phyloP scores from a whole-genome alignment of 2,797 vertebrate species.

The Falco rusticolus region DNA sequence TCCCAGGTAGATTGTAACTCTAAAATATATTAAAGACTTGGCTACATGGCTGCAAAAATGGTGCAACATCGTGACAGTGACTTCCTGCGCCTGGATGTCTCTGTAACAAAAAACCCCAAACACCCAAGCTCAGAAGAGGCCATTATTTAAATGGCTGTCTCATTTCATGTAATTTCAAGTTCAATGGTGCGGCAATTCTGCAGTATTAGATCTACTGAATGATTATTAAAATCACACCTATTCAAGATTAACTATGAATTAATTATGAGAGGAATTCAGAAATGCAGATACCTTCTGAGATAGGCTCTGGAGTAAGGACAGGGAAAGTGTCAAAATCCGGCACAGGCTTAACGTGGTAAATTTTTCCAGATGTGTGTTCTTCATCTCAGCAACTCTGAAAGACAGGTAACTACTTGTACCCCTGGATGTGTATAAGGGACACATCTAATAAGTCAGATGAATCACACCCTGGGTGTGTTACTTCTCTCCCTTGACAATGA shows the following conservation, averaged over 20 bases:
- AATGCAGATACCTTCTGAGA: conserved; percentile 30
- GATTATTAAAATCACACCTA: conserved; percentile 72
- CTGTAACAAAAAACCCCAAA: conserved; percentile 25
- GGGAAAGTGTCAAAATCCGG: conserved; percentile 21
- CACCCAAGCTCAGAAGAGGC: conserved; percentile 36
- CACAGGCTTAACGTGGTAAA: background rate
- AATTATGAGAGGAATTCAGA: conserved; percentile 64
- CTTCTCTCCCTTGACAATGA: background rate
- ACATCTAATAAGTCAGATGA: background rate
- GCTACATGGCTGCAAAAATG: background rate
- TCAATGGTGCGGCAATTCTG: conserved; percentile 64
- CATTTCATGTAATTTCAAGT: conserved; percentile 64
- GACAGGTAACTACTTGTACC: background rate
- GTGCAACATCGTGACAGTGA: background rate
- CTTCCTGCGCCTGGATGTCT: conserved; percentile 24
- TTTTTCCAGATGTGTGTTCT: background rate
- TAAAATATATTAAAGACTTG: background rate
- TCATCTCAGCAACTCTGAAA: background rate
- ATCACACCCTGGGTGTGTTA: background rate
- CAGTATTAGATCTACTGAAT: conserved; percentile 63
- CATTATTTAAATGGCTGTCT: conserved; percentile 70
- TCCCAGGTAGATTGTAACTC: conserved; percentile 14
- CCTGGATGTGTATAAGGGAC: background rate
- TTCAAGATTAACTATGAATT: conserved; percentile 70
- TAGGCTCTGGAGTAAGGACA: background rate